Conservation (phyloP, 2,113 vertebrate species). For the Pao palembangensis region DNA sequence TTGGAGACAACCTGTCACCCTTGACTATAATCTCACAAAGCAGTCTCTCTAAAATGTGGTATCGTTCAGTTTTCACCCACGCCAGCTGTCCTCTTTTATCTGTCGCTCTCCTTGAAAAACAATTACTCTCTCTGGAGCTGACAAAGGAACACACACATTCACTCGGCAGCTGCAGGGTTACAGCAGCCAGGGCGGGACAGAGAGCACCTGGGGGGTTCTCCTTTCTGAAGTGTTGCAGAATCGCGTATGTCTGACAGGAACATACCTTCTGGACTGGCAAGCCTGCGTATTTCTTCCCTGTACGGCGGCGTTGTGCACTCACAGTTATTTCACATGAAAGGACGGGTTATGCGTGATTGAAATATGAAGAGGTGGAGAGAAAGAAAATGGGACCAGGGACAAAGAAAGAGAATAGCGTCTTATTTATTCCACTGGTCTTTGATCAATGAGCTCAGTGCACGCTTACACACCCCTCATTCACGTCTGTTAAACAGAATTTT, state of each 20-base stretch:
- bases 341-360: constrained; percentile 6
- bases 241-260: constrained; percentile 12
- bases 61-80: background rate
- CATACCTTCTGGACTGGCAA: constrained; percentile 22
- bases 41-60: background rate
- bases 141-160: constrained; percentile 1
- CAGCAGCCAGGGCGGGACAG: background rate
- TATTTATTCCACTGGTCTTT: constrained; percentile 46
- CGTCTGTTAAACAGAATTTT: background rate
- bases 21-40: constrained; percentile 6
- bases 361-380: background rate
- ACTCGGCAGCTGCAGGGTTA: background rate
- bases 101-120: constrained; percentile 4
- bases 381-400: constrained; percentile 12
- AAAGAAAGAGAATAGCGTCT: constrained; percentile 12
- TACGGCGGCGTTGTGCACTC: background rate
- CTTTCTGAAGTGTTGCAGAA: constrained; percentile 17
- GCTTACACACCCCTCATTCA: constrained; percentile 1
- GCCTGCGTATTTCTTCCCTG: constrained; percentile 12
- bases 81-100: background rate
- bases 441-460: constrained; percentile 12
- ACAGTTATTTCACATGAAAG: constrained; percentile 28
- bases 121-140: background rate
- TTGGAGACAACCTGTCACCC: constrained; percentile 7
- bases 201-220: background rate